These are phyloP conservation scores for Neosilurus hyrtlii DNA, from an alignment of 2,797 vertebrate genomes.

Conservation along the genomic window DNA sequence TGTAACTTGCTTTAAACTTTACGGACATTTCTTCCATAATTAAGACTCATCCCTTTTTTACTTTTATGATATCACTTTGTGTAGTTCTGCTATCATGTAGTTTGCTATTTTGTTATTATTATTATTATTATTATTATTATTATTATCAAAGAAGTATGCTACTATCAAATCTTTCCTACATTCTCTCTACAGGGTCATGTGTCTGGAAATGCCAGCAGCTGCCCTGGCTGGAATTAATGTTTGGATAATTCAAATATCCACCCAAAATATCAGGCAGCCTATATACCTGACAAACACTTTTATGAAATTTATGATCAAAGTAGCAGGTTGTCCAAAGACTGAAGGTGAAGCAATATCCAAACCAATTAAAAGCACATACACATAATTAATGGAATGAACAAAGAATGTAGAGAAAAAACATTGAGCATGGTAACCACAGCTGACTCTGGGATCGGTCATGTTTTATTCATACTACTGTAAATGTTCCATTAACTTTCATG, in stretches of 20 bases:
- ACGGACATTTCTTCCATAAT: no score
- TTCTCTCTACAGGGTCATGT: not conserved
- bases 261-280: not conserved
- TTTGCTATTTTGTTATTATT: no score
- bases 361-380: slow-evolving; percentile 1
- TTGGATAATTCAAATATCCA: not conserved
- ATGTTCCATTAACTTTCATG: slow-evolving; percentile 32
- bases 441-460: slow-evolving; percentile 22
- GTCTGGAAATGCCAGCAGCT: not conserved
- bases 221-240: not conserved
- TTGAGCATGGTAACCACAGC: slow-evolving; percentile 3
- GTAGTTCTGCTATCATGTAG: no score
- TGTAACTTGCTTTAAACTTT: no score
- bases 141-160: not conserved
- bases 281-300: not conserved
- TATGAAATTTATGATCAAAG: not conserved
- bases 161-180: slow-evolving; percentile 7
- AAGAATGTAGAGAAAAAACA: not conserved
- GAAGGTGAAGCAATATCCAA: not conserved
- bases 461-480: slow-evolving; percentile 43
- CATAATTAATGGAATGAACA: not conserved
- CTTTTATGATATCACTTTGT: no score
- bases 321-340: not conserved
- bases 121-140: no score
- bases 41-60: no score